Base-by-base conservation (phyloP, 2,113 vertebrate genomes). In the Pteropus alecto region DNA sequence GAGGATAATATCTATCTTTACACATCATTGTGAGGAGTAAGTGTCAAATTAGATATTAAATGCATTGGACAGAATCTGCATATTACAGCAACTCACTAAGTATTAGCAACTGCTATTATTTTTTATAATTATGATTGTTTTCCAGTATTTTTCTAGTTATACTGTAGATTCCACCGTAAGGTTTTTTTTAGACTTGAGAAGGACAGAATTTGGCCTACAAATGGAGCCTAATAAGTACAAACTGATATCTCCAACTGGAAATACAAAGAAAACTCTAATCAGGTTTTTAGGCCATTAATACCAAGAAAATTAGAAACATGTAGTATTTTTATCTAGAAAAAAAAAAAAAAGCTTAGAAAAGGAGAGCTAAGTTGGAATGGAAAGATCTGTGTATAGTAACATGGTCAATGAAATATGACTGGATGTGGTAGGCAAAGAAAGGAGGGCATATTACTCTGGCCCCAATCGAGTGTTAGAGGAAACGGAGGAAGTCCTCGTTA, bases 241-340 rank as follows among this genome's bases (percentile, higher is more conserved):
- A 81, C 3, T 56, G 43, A 70, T 48, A 48, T 43, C 6, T 89
- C 46, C 67, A 85, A 70, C 33, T 63, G 9, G 46, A 91, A 93
- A 61, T 87, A 33, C 0, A 4, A 70, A 70, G 41, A 46, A 77
- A 81, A 85, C 30, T 70, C 22, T 22, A 60, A 87, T 56, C 81
- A 5, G 16, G 92, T 79, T 54, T 77, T 92, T 83, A 87, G 63
- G 24, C 30, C 87, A 6, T 79, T 73, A 6, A 63, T 61, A 67
- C 15, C 19, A 71, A 35, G 13, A 79, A 79, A 95, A 74, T 63
- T 15, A 61, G 2, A 94, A 24, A 7, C 24, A 48, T 11, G 7
- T 48, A 73, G 21, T 54, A 21, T 19, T 85, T 63, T 87, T 90
- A n/a, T 88, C 43, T 96, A 76, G 48, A 78, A 89, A 82, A 61